Evolutionary conservation across 2,113 vertebrate genomes (phyloP), one percentile per base, ranked within the genome.

Genomic region (Percopsis transmontana): DNA sequence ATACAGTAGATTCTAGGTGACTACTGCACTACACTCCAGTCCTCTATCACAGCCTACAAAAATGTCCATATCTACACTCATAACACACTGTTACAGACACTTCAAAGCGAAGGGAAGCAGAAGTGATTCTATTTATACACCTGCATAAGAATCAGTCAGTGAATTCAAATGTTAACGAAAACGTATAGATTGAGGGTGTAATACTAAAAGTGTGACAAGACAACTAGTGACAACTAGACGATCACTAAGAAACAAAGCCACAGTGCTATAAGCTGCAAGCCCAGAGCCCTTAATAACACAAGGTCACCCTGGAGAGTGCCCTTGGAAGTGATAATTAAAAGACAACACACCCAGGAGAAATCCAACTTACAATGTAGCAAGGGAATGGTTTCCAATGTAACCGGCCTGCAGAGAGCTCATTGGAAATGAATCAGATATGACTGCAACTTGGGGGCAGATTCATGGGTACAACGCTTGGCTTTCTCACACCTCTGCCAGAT

Each of bases 271-370:
- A 56, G 40, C 63, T 63, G 45, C 19, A 23, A 19, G 58, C 60
- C 72, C 60, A 14, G 13, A 21, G 64, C 16, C 62, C 39, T 72
- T 27, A 42, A 59, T 41, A 58, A 62, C 58, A 82, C 44, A 65
- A 56, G 63, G 74, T 76, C 62, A 74, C 81, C 68, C 81, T 85
- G 66, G 79, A 79, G 81, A 86, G 53, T 23, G 74, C 77, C 83
- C 71, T 63, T 60, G 74, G 89, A 88, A 81, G 80, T 86, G 75
- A 79, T 90, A 86, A 93, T 93, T 91, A 90, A 91, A 91, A 91
- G 72, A 79, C 80, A 72, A 77, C 27, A 74, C 86, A 79, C 88
- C 76, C 76, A 65, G 76, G 87, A 86, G 88, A 87, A 72, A 67
- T 74, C 58, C 69, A 76, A 86, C 80, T 70, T 74, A 74, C 33